phyloP scores from a whole-genome alignment of 1,140 invertebrate genomes.

The Drosophila trapezifrons region DNA sequence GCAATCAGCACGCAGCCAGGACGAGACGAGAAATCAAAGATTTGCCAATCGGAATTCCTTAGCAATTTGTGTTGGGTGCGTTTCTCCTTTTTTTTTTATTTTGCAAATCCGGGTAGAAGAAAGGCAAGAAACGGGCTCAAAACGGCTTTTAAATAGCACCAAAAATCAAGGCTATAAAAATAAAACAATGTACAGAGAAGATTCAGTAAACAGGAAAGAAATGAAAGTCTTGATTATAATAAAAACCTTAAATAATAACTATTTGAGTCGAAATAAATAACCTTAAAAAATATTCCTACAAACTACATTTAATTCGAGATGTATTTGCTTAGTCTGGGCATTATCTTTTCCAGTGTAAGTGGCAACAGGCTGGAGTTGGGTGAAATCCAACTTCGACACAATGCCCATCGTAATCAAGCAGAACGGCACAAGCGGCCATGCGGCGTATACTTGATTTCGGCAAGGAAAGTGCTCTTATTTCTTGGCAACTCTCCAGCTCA shows the following conservation, averaged over 20 bases:
- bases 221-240: too few relatives aligned
- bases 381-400: constrained; percentile 1
- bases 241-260: too few relatives aligned
- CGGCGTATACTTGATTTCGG: constrained; percentile 34
- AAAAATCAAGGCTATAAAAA: too few relatives aligned
- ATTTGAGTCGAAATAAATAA: too few relatives aligned
- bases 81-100: constrained; percentile 12
- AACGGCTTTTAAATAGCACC: neutral
- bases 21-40: constrained; percentile 45
- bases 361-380: constrained; percentile 17
- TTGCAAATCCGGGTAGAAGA: neutral
- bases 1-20: constrained; percentile 51
- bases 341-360: neutral
- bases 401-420: constrained; percentile 16
- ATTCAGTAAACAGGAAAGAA: too few relatives aligned
- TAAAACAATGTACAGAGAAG: too few relatives aligned
- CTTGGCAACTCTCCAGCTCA: neutral
- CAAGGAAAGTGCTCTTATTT: neutral
- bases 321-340: too few relatives aligned
- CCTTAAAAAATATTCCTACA: too few relatives aligned
- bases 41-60: constrained; percentile 42
- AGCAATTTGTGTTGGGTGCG: constrained; percentile 30
- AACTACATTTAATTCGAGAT: neutral
- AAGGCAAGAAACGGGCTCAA: neutral
- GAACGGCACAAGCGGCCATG: constrained; percentile 7